phyloP scores from a whole-genome alignment of 1,140 invertebrate species.

The Zaprionus nigranus region DNA sequence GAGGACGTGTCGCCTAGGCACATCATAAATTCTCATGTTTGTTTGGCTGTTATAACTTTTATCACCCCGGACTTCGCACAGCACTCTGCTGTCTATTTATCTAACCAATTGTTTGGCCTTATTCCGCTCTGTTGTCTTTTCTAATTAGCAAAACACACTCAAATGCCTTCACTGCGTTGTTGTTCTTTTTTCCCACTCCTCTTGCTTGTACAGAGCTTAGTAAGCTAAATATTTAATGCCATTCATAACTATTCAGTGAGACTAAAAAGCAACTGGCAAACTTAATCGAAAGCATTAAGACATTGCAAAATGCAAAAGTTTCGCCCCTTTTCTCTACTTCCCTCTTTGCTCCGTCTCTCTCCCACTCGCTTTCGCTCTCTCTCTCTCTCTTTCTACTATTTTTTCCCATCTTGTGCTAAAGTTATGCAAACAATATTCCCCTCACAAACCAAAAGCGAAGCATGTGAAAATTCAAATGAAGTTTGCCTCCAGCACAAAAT shows the following conservation, averaged over 20 bases:
- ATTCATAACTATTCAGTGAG: constrained; percentile 51
- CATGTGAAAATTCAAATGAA: constrained; percentile 32
- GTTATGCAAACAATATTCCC: constrained; percentile 63
- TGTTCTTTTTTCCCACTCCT: background rate
- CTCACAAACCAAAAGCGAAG: constrained; percentile 24
- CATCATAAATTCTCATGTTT: constrained; percentile 71
- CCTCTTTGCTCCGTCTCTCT: background rate
- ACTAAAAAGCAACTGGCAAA: constrained; percentile 51
- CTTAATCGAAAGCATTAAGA: constrained; percentile 48
- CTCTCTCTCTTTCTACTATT: constrained; percentile 2
- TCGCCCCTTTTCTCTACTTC: constrained; percentile 1
- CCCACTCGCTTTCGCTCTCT: too few species aligned
- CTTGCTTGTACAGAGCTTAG: constrained; percentile 36
- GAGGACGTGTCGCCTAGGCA: constrained; percentile 30
- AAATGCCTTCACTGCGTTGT: constrained; percentile 31
- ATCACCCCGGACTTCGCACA: constrained; percentile 45
- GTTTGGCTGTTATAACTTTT: constrained; percentile 62
- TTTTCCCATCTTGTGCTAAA: constrained; percentile 44
- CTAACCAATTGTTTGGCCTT: constrained; percentile 45
- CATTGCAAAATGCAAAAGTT: constrained; percentile 45
- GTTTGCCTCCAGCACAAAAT: constrained; percentile 24
- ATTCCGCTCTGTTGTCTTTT: constrained; percentile 41
- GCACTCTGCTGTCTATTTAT: constrained; percentile 33
- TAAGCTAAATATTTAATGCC: constrained; percentile 72
- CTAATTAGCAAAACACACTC: constrained; percentile 58